Conservation (phyloP, 2,888 invertebrate species). For the Willowsia nigromaculata region DNA sequence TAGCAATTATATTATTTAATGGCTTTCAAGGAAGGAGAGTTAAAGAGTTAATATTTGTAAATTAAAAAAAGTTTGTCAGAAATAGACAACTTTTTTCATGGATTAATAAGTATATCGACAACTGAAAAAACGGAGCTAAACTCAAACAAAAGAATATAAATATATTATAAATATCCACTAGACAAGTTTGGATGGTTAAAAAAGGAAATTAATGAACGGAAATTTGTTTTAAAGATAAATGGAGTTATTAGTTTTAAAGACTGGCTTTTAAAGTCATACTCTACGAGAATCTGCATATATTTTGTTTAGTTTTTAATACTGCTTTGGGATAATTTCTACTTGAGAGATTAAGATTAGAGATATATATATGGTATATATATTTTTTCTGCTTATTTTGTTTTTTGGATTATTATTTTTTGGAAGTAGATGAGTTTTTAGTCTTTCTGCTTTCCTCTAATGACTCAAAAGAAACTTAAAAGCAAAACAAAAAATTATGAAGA, state of each 20-base stretch:
- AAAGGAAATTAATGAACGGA: too few relatives aligned
- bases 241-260: too few relatives aligned
- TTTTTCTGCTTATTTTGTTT: neutral
- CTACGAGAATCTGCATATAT: too few relatives aligned
- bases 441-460: neutral
- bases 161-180: too few relatives aligned
- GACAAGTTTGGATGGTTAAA: neutral
- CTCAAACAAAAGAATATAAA: neutral
- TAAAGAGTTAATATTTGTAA: neutral
- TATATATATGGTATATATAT: too few relatives aligned
- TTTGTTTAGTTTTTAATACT: too few relatives aligned
- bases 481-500: neutral
- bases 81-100: neutral
- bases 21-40: conserved; percentile 41
- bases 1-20: too few relatives aligned
- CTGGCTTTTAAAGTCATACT: too few relatives aligned
- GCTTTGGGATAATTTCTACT: too few relatives aligned
- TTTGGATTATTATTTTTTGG: neutral
- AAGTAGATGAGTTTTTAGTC: neutral
- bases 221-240: too few relatives aligned
- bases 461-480: neutral
- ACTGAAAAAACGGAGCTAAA: neutral
- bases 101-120: neutral
- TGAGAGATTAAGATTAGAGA: too few relatives aligned
- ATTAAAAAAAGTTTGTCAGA: too few relatives aligned